Evolutionary conservation across 2,888 invertebrate genomes (phyloP).

Genomic region (Scaptodrosophila latifasciaeformis): DNA sequence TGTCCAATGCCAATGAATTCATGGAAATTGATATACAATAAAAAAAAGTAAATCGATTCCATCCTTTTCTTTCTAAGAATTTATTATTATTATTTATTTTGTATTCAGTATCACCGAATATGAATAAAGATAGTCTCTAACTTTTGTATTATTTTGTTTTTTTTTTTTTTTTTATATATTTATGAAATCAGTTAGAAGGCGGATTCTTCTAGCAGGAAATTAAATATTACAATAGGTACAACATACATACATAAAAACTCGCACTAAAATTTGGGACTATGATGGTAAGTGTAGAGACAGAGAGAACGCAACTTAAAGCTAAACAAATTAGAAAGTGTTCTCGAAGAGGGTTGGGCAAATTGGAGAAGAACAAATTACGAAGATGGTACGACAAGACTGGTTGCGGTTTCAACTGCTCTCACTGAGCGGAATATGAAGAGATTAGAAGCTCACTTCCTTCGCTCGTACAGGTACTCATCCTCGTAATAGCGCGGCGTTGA

Average conservation of each 20-base stretch:
- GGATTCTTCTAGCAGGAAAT: slow-evolving; percentile 68
- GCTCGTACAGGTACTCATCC: slow-evolving; percentile 74
- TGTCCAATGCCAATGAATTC: slow-evolving; percentile 74
- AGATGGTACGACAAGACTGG: slow-evolving; percentile 58
- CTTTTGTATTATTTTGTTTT: too few relatives aligned
- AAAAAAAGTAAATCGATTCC: slow-evolving; percentile 6
- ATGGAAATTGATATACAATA: slow-evolving; percentile 75
- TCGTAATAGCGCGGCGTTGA: slow-evolving; percentile 74
- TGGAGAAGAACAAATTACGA: slow-evolving; percentile 39
- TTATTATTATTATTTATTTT: slow-evolving; percentile 34
- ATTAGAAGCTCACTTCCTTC: slow-evolving; percentile 62
- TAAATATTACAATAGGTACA: slow-evolving; percentile 63
- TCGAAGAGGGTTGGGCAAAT: slow-evolving; percentile 16
- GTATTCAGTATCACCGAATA: too few relatives aligned
- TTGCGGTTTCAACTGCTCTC: slow-evolving; percentile 24
- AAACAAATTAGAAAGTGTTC: slow-evolving; percentile 29
- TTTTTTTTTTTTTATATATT: slow-evolving; percentile 51
- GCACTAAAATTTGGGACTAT: slow-evolving; percentile 60
- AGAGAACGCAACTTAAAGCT: slow-evolving; percentile 56
- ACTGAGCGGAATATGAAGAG: neutral
- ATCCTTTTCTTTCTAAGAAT: too few relatives aligned
- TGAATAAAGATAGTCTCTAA: too few relatives aligned
- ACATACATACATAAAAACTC: slow-evolving; percentile 47
- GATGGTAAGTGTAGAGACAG: slow-evolving; percentile 29
- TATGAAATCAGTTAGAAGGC: slow-evolving; percentile 67